Percentiles rank a stretch among this genome's conserved stretches.
phyloP scores from a whole-genome alignment of 1,140 invertebrate genomes.

The Drosophila persimilis region DNA sequence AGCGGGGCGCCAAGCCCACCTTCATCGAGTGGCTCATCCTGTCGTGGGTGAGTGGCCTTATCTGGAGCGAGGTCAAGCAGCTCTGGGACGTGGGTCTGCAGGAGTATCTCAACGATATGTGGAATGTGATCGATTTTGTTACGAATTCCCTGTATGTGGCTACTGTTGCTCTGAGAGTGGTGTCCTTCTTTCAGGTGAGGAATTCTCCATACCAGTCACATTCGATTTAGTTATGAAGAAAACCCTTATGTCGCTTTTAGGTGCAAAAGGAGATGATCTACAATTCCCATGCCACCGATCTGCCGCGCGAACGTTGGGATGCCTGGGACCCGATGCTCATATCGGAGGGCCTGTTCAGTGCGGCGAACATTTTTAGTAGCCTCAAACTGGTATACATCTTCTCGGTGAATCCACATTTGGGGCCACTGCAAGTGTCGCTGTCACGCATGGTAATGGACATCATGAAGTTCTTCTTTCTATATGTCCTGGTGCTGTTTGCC shows the following conservation, averaged over 20 bases:
- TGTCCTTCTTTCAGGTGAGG: slow-evolving; percentile 94
- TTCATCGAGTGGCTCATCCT: slow-evolving; percentile 96
- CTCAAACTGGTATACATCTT: slow-evolving; percentile 99
- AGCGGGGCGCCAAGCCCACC: slow-evolving; percentile 94
- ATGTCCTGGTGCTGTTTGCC: slow-evolving; percentile 97
- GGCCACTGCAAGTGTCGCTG: slow-evolving; percentile 98
- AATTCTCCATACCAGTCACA: not conserved
- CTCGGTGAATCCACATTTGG: slow-evolving; percentile 98
- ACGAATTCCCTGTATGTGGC: slow-evolving; percentile 99
- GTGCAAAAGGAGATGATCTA: slow-evolving; percentile 87
- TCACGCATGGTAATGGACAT: slow-evolving; percentile 99
- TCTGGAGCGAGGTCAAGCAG: slow-evolving; percentile 99
- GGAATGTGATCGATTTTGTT: slow-evolving; percentile 99
- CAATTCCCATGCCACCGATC: slow-evolving; percentile 84
- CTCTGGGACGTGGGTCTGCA: slow-evolving; percentile 98
- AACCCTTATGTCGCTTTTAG: slow-evolving; percentile 70
- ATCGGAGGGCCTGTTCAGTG: slow-evolving; percentile 97
- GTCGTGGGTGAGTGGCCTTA: slow-evolving; percentile 95
- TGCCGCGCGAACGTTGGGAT: slow-evolving; percentile 94
- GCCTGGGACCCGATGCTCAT: slow-evolving; percentile 98
- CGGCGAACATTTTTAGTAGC: slow-evolving; percentile 98
- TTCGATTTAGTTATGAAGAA: slow-evolving; percentile 1
- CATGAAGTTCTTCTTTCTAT: slow-evolving; percentile 98
- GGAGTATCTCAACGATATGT: slow-evolving; percentile 99
- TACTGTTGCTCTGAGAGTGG: slow-evolving; percentile 95